A percentile compares a stretch with the other conserved stretches of the same genome.
Evolutionary conservation across 2,113 vertebrate genomes (phyloP).

Genomic region (Siphamia tubifer): DNA sequence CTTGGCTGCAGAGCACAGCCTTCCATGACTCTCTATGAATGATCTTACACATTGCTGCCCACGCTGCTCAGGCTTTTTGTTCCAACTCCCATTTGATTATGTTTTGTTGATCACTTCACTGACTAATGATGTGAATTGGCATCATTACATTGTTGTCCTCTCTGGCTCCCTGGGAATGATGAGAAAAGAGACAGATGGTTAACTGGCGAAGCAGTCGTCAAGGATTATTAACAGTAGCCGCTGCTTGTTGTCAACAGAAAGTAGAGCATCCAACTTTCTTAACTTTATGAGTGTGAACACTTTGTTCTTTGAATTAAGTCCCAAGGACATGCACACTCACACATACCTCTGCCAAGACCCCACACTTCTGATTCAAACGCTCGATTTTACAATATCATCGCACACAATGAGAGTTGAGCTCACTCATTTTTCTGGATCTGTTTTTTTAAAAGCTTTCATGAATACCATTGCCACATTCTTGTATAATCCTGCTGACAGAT

Average conservation of each 20-base stretch:
- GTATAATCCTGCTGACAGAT: no score
- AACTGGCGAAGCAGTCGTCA: conserved; percentile 10
- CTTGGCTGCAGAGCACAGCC: conserved; percentile 10
- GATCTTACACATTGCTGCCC: conserved; percentile 14
- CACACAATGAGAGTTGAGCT: no score
- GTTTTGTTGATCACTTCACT: conserved; percentile 62
- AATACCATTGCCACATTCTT: no score
- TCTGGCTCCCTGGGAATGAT: conserved; percentile 32
- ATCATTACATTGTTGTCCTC: conserved; percentile 47
- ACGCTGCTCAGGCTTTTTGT: conserved; percentile 31
- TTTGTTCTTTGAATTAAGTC: conserved; percentile 34
- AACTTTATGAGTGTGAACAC: background rate
- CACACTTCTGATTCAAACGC: no score
- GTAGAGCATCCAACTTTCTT: conserved; percentile 16
- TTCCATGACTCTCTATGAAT: background rate
- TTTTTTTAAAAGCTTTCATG: no score
- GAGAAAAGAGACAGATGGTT: conserved; percentile 53
- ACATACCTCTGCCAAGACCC: no score
- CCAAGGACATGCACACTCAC: background rate
- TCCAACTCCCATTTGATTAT: conserved; percentile 39
- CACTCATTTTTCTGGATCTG: no score
- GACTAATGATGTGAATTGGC: conserved; percentile 58
- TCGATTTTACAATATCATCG: no score
- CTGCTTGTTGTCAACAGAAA: conserved; percentile 33
- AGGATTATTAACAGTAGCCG: conserved; percentile 40